Evolutionary conservation across 2,113 vertebrate species (phyloP).

Genomic region (Tenrec ecaudatus): DNA sequence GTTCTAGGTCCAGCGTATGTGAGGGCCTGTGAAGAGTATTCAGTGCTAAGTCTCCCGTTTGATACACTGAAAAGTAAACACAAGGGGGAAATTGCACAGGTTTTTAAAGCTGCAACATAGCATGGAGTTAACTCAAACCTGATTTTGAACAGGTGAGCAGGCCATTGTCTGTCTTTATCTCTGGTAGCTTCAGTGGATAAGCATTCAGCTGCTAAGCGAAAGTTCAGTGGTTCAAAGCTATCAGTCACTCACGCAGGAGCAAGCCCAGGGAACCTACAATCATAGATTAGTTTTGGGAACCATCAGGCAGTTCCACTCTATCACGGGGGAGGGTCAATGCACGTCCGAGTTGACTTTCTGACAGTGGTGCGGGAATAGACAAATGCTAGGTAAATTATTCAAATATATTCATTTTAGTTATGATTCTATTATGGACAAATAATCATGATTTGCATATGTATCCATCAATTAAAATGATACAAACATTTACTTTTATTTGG

Average conservation of each 20-base stretch:
- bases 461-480: background rate
- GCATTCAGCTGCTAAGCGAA: background rate
- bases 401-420: background rate
- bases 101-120: background rate
- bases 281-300: background rate
- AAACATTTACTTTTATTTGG: background rate
- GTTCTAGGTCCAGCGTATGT: background rate
- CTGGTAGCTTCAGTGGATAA: background rate
- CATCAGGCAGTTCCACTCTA: background rate
- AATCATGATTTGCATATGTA: background rate
- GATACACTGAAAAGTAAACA: background rate
- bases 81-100: too few relatives aligned
- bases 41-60: background rate
- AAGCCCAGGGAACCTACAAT: background rate
- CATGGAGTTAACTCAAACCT: background rate
- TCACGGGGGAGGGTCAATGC: background rate
- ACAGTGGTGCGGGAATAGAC: background rate
- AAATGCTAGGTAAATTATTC: background rate
- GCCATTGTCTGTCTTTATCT: background rate
- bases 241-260: background rate
- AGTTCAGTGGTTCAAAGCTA: background rate
- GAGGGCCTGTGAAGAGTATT: background rate
- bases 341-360: background rate
- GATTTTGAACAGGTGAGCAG: background rate
- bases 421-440: background rate